Conservation (phyloP, 2,888 invertebrate genomes). For the Trissonchulus sp. region DNA sequence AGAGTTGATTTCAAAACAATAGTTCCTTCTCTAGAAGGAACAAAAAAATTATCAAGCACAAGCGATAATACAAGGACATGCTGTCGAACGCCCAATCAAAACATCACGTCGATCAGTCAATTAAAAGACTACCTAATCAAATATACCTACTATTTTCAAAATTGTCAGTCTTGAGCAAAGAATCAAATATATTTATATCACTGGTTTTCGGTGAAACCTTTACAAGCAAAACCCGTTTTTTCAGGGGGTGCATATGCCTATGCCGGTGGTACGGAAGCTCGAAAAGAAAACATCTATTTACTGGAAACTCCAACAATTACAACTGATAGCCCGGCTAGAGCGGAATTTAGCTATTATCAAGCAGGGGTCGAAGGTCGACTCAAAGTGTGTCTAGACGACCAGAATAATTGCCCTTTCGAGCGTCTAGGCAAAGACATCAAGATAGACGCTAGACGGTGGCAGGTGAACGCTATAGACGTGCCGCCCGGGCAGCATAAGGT, state of each 20-base stretch:
- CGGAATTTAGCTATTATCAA: slow-evolving; percentile 43
- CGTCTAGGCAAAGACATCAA: slow-evolving; percentile 42
- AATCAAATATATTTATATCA: too few species aligned
- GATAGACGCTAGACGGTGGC: slow-evolving; percentile 42
- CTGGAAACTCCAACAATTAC: slow-evolving; percentile 34
- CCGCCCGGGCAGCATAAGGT: slow-evolving; percentile 41
- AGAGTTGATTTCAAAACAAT: too few species aligned
- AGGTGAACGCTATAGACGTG: slow-evolving; percentile 38
- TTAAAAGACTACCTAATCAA: too few species aligned
- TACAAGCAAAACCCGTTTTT: too few species aligned
- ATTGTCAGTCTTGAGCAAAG: too few species aligned
- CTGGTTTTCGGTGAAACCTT: too few species aligned
- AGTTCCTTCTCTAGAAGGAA: too few species aligned
- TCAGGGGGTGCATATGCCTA: slow-evolving; percentile 40
- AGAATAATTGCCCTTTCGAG: slow-evolving; percentile 42
- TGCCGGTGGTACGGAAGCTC: slow-evolving; percentile 34
- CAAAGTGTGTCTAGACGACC: slow-evolving; percentile 42
- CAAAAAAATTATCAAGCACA: too few species aligned
- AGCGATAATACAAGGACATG: too few species aligned
- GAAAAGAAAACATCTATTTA: slow-evolving; percentile 38
- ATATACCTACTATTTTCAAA: too few species aligned
- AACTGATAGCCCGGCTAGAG: slow-evolving; percentile 32
- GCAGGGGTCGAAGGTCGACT: slow-evolving; percentile 44
- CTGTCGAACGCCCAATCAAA: too few species aligned
- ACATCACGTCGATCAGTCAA: too few species aligned